Evolutionary conservation across 1,140 invertebrate species (phyloP), one percentile per base, ranked within the genome.

Genomic region (Nasonia longicornis): DNA sequence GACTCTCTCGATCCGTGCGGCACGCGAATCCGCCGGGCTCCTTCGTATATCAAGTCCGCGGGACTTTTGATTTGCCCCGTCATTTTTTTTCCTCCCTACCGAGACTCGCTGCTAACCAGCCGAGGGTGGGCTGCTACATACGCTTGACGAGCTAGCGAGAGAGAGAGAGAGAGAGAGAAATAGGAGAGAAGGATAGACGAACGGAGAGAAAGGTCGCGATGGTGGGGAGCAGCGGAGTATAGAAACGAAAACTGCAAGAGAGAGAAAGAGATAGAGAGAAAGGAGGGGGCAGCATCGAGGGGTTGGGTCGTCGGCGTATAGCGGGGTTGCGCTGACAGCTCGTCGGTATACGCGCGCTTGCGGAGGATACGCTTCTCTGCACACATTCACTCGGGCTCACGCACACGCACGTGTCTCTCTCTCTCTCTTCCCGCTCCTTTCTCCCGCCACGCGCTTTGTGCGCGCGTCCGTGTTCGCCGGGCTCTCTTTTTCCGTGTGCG

Each of bases 291-390:
- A 26, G 82, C 71, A 74, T 71, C 76, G 86, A 85, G 87, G 87
- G 87, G 88, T 88, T 87, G 87, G 87, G 85, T 87, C 82, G 87
- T 42, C 38, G 38, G 38, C 38, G 83, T 85, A n/a, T 58, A 58
- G 52, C 86, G 86, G 87, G 89, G 89, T 89, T 89, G 89, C 89
- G 89, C 90, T 90, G 89, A 90, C 90, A 90, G 89, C 89, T 90
- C 88, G 88, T 88, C 88, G 87, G 88, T 85, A 45, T 64, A 48
- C 35, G 2, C 64, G 45, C 73, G 10, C 74, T 70, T 42, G 88
- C 87, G 90, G 90, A 91, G 90, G 90, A 91, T 90, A 91, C 89
- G 90, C 87, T 89, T 89, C 87, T 87, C 86, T 89, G 89, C 88
- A 89, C 90, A 89, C 88, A 88, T 88, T 87, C 87, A 84, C 83